Percentiles rank a stretch among this genome's conserved stretches.
phyloP scores from a whole-genome alignment of 1,140 invertebrate genomes.

The Drosophila prosaltans region DNA sequence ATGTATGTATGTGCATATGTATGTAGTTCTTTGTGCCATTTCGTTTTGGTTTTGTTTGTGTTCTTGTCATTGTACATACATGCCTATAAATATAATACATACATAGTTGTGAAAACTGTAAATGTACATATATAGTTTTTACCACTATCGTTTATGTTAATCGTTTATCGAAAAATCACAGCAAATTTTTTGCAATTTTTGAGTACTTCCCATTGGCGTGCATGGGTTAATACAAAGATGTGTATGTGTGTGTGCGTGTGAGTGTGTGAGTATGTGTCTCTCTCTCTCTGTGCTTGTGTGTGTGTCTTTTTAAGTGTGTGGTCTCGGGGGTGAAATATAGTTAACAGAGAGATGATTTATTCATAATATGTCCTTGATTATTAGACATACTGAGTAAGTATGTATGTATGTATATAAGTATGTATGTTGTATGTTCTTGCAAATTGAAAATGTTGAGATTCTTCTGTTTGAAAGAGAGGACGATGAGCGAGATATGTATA shows the following conservation, averaged over 20 bases:
- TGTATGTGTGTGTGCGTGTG: neutral
- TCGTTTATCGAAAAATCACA: slow-evolving; percentile 12
- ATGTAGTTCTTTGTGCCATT: slow-evolving; percentile 18
- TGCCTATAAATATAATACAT: slow-evolving; percentile 1
- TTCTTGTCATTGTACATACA: slow-evolving; percentile 15
- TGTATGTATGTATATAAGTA: slow-evolving; percentile 2
- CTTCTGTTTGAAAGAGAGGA: too few species aligned
- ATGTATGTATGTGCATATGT: slow-evolving; percentile 5
- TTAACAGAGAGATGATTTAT: neutral
- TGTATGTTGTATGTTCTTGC: neutral
- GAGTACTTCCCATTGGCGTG: neutral
- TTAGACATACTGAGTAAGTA: neutral
- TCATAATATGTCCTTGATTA: neutral
- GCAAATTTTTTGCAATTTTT: neutral
- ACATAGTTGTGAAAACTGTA: slow-evolving; percentile 22
- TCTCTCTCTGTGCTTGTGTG: too few species aligned
- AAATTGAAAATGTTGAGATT: neutral
- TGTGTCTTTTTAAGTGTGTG: neutral
- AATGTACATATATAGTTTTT: slow-evolving; percentile 18
- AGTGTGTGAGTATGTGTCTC: neutral
- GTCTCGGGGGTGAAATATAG: neutral
- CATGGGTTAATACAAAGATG: neutral
- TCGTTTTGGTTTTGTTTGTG: slow-evolving; percentile 26
- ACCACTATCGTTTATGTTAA: slow-evolving; percentile 6
- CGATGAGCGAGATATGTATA: too few species aligned